A percentile compares a stretch with the other conserved stretches of the same genome.
These are phyloP conservation scores for Dryoscopus gambensis DNA, from an alignment of 2,113 vertebrate genomes.

Conservation along the genomic window DNA sequence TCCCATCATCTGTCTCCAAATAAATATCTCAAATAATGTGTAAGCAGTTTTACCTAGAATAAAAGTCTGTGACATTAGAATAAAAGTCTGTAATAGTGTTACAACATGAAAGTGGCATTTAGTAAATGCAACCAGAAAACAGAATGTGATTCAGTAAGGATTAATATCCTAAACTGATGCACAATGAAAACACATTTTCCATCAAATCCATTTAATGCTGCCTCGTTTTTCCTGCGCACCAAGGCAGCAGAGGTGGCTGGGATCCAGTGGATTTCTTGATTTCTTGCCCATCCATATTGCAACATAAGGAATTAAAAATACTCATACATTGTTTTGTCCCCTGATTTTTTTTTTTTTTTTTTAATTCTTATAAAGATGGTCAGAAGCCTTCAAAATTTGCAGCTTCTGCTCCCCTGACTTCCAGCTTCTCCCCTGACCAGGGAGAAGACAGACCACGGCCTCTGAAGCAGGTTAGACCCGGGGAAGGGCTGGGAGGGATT, in stretches of 20 bases:
- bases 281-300: neutral
- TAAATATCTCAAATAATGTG: neutral
- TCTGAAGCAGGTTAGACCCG: neutral
- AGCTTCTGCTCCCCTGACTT: neutral
- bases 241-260: neutral
- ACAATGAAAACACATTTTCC: constrained; percentile 7
- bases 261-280: neutral
- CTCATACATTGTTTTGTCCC: neutral
- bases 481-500: neutral
- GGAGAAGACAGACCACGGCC: neutral
- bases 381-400: neutral
- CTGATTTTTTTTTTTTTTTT: neutral
- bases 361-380: neutral
- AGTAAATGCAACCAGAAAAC: neutral
- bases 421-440: neutral
- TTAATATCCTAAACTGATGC: neutral
- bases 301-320: neutral
- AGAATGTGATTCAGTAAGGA: neutral
- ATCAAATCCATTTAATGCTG: neutral
- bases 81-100: neutral
- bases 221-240: neutral
- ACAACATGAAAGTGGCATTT: neutral
- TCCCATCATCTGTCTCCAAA: neutral
- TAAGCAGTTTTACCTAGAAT: constrained; percentile 27
- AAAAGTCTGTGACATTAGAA: neutral